Evolutionary conservation across 2,888 invertebrate genomes (phyloP), one percentile per base, ranked within the genome.

Genomic region (Tholera decimalis): DNA sequence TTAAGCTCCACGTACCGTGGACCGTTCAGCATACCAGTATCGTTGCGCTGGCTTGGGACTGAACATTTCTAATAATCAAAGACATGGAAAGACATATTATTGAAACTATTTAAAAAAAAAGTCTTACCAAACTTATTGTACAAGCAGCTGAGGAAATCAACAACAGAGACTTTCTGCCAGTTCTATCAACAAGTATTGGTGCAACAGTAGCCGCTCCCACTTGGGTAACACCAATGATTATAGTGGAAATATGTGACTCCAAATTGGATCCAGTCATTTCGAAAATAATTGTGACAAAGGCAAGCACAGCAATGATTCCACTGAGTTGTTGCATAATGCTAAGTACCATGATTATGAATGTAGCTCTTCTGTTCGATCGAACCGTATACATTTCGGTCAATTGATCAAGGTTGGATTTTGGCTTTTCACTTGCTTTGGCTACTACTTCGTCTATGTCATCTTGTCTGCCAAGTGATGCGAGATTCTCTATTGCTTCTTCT

Each of bases 91-190:
- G n/a, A n/a, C n/a, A n/a, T n/a, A n/a, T n/a, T n/a, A n/a, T n/a
- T n/a, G n/a, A n/a, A n/a, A n/a, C n/a, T n/a, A n/a, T n/a, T n/a
- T n/a, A n/a, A n/a, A 28, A 26, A 47, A 7, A 30, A 6, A 7
- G 55, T 75, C 89, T 86, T 69, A 92, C 92, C 81, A 91, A 84
- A 78, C 88, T 88, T 0, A 90, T 50, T 55, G 73, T 79, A 53
- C 89, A 89, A 0, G 73, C 51, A 3, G 77, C 80, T 0, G 87
- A 87, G 1, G 92, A 91, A 0, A 73, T 15, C 11, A 89, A 57
- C 20, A 92, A 47, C 3, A 91, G 66, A 1, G 70, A 47, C 46
- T 75, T 88, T 33, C 91, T 84, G 33, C 91, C 91, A 73, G 70
- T 58, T 67, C 83, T 85, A 28, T 91, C 91, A 0, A 92, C 85